These are phyloP conservation scores for Musca domestica DNA, from an alignment of 1,140 invertebrate genomes.

Conservation along the genomic window DNA sequence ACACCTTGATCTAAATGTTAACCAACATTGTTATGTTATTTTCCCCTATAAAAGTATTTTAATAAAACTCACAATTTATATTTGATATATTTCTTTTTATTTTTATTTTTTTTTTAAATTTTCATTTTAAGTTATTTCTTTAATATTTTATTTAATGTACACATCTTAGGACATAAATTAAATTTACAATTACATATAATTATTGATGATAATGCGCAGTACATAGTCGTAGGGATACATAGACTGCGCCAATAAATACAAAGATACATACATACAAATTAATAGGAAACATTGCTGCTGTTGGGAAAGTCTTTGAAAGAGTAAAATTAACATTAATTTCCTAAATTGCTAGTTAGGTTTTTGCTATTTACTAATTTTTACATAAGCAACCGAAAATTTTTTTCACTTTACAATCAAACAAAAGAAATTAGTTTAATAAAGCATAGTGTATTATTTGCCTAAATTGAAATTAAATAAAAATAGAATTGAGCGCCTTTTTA, in stretches of 20 bases:
- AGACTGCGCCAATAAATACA: neutral
- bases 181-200: conserved; percentile 15
- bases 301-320: neutral
- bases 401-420: neutral
- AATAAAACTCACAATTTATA: neutral
- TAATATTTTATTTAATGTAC: conserved; percentile 10
- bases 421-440: neutral
- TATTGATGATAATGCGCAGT: no score
- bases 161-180: neutral
- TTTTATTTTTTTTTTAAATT: conserved; percentile 1
- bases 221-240: neutral
- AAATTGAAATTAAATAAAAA: no score
- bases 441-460: no score
- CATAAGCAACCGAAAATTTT: neutral
- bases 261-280: neutral
- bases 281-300: neutral
- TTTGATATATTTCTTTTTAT: conserved; percentile 1
- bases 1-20: no score
- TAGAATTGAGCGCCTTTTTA: no score
- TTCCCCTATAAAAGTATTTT: no score
- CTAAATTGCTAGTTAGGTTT: neutral
- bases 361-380: neutral
- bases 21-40: no score
- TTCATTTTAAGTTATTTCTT: neutral
- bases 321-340: neutral